These are phyloP conservation scores for Anadara kagoshimensis DNA, from an alignment of 1,140 invertebrate species.

Conservation along the genomic window DNA sequence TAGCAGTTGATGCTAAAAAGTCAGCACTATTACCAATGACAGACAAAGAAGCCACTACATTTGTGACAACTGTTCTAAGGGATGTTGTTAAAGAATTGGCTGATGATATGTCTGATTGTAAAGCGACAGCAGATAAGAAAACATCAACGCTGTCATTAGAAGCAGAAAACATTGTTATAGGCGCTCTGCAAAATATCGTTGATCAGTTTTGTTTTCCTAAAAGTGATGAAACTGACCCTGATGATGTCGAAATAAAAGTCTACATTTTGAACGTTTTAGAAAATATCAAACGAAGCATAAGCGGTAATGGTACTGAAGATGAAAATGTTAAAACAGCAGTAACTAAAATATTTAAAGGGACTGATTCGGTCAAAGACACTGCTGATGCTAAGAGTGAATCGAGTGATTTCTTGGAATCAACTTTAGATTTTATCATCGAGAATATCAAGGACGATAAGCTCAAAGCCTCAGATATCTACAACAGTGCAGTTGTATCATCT, in stretches of 20 bases:
- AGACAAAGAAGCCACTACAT: slow-evolving; percentile 10
- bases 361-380: not conserved
- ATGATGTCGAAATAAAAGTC: slow-evolving; percentile 11
- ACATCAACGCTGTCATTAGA: slow-evolving; percentile 36
- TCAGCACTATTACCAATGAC: not conserved
- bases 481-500: no score
- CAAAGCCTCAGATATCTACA: not conserved
- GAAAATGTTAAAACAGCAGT: not conserved
- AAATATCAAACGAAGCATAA: slow-evolving; percentile 20
- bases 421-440: slow-evolving; percentile 24
- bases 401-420: slow-evolving; percentile 21
- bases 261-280: slow-evolving; percentile 19
- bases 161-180: slow-evolving; percentile 29
- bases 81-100: slow-evolving; percentile 22
- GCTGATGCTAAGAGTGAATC: not conserved
- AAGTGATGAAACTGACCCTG: not conserved
- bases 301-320: not conserved
- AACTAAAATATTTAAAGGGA: not conserved
- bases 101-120: not conserved
- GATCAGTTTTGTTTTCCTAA: slow-evolving; percentile 5
- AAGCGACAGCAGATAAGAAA: not conserved
- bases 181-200: slow-evolving; percentile 25
- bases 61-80: slow-evolving; percentile 16
- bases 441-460: slow-evolving; percentile 23
- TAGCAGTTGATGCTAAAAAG: not conserved